Percentiles rank a stretch among this genome's conserved stretches.
These are phyloP conservation scores for Marcusenius ussheri DNA, from an alignment of 2,113 vertebrate genomes.

Conservation along the genomic window DNA sequence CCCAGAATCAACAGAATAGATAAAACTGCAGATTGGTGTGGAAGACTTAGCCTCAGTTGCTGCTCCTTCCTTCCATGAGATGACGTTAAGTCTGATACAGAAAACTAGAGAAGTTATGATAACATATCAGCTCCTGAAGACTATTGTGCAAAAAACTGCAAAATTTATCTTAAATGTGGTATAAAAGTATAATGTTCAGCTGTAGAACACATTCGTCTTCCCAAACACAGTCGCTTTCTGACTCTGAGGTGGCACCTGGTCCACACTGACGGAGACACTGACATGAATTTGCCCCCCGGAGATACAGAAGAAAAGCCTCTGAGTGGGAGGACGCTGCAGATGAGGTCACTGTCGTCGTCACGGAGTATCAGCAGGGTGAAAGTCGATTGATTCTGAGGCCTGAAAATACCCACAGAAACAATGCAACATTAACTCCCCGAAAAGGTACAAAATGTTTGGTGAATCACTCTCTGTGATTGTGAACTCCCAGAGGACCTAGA, in stretches of 20 bases:
- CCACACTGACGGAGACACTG: neutral
- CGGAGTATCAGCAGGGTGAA: neutral
- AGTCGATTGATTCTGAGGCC: neutral
- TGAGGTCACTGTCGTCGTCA: neutral
- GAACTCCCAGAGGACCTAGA: too few relatives aligned
- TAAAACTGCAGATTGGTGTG: too few relatives aligned
- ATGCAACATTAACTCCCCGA: neutral
- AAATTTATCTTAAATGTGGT: neutral
- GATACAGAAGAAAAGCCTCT: neutral
- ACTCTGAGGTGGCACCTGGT: neutral
- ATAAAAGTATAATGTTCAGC: neutral
- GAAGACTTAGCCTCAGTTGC: too few relatives aligned
- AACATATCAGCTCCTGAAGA: neutral
- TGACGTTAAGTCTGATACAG: neutral
- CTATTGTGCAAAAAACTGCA: neutral
- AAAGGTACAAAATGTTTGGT: too few relatives aligned
- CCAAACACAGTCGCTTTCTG: too few relatives aligned
- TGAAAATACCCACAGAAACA: too few relatives aligned
- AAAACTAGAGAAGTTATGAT: neutral
- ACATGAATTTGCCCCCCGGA: neutral
- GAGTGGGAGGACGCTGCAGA: neutral
- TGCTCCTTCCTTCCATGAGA: neutral
- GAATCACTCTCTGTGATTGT: too few relatives aligned
- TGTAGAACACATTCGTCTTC: neutral
- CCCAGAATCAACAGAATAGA: too few relatives aligned